A percentile compares a stretch with the other conserved stretches of the same genome.
Conservation (phyloP, 1,140 invertebrate species). For the Lysiphlebus fabarum region DNA sequence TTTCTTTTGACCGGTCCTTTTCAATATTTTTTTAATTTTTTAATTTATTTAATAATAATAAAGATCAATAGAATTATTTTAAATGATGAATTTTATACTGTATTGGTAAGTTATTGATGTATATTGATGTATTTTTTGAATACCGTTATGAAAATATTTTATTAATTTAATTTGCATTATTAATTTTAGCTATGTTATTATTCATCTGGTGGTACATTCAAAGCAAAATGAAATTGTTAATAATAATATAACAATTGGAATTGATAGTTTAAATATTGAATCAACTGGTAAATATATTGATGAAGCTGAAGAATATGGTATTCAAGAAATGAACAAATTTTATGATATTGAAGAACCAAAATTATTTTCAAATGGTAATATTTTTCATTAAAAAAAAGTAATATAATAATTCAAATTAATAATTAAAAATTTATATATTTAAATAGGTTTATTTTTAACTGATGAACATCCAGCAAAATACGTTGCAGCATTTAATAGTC, state of each 20-base stretch:
- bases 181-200: too few species aligned
- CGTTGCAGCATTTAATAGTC: conserved; percentile 71
- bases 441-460: conserved; percentile 30
- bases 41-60: too few species aligned
- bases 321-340: conserved; percentile 65
- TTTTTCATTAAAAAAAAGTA: background rate
- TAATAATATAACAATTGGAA: too few species aligned
- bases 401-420: background rate
- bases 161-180: too few species aligned
- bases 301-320: conserved; percentile 64
- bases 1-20: conserved; percentile 2
- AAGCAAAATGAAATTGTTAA: too few species aligned
- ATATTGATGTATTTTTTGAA: too few species aligned
- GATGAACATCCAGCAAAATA: conserved; percentile 68
- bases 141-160: too few species aligned
- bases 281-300: conserved; percentile 46
- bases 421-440: background rate
- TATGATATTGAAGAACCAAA: conserved; percentile 66
- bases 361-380: conserved; percentile 53
- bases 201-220: too few species aligned
- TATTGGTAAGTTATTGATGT: too few species aligned
- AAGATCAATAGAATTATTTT: too few species aligned
- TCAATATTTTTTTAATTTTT: background rate
- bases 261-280: too few species aligned
- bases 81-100: too few species aligned